These are phyloP conservation scores for Sebastes cheni DNA, from an alignment of 2,797 vertebrate species.

Conservation along the genomic window DNA sequence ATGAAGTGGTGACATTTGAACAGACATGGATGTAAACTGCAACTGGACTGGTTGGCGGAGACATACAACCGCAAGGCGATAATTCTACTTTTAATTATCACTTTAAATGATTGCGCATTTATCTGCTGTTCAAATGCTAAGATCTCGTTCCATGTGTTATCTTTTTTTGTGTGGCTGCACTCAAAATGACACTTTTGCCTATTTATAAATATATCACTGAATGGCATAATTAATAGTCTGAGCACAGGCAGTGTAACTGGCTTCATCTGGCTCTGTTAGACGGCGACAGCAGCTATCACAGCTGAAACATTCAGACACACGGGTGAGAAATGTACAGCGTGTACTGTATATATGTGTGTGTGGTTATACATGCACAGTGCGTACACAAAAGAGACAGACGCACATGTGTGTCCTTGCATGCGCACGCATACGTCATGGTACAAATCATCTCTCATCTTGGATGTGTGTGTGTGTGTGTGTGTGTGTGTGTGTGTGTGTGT, in stretches of 20 bases:
- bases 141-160: neutral
- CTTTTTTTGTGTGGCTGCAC: neutral
- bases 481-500: slow-evolving; percentile 33
- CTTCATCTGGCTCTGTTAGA: neutral
- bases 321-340: neutral
- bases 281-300: neutral
- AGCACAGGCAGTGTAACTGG: neutral
- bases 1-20: no score
- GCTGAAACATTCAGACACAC: neutral
- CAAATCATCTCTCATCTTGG: slow-evolving; percentile 17
- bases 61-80: no score
- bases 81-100: neutral
- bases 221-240: slow-evolving; percentile 19
- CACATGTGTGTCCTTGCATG: neutral
- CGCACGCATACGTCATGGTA: neutral
- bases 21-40: no score
- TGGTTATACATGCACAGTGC: neutral
- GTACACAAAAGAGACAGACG: neutral
- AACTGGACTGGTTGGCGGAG: no score
- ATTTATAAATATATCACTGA: slow-evolving; percentile 9
- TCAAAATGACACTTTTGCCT: neutral
- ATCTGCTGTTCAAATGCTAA: neutral
- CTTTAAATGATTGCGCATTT: neutral
- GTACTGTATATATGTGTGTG: neutral
- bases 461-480: slow-evolving; percentile 6